Base-by-base conservation (phyloP, 2,113 vertebrate species). In the Dromaius novaehollandiae region DNA sequence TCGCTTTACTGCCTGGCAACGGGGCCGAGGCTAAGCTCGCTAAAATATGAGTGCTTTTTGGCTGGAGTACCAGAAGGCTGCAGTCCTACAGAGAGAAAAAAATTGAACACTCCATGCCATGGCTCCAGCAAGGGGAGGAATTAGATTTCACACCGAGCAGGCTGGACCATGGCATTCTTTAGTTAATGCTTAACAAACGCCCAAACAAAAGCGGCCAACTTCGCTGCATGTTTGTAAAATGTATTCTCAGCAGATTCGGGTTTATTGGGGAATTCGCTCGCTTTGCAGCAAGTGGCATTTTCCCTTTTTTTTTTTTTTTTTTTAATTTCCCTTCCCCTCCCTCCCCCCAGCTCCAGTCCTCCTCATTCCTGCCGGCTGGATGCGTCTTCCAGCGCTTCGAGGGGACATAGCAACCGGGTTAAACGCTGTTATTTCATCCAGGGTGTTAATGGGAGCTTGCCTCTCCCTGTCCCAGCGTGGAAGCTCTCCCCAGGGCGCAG, bases 181-280 rank as follows among this genome's bases (percentile, higher is more conserved):
- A 98, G 98, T 98, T 98, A 98, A 98, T 98, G 98, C 98, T 98
- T 98, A 98, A 98, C 98, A 98, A 98, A 98, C 98, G 98, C 98
- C 96, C 93, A 94, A 97, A 98, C 98, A 98, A 98, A 98, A 98
- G 98, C 97, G 18, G 98, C 98, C 98, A 98, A 98, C 98, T 98
- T 98, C 64, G 79, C 98, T 98, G 98, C 98, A 95, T 98, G 97
- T 98, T 98, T 97, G 97, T 97, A 98, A 98, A 98, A 98, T 98
- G 98, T 98, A 98, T 98, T 98, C 98, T 98, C 98, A 98, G 98
- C 98, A 98, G 98, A 98, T 98, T 98, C 84, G 20, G 97, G 97
- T 98, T 98, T 97, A 98, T 96, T 98, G 95, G 94, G 97, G 98
- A 97, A 96, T 98, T 92, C 85, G 0, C 94, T 93, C 79, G 21